phyloP scores from a whole-genome alignment of 2,113 vertebrate species.

The Meles meles region DNA sequence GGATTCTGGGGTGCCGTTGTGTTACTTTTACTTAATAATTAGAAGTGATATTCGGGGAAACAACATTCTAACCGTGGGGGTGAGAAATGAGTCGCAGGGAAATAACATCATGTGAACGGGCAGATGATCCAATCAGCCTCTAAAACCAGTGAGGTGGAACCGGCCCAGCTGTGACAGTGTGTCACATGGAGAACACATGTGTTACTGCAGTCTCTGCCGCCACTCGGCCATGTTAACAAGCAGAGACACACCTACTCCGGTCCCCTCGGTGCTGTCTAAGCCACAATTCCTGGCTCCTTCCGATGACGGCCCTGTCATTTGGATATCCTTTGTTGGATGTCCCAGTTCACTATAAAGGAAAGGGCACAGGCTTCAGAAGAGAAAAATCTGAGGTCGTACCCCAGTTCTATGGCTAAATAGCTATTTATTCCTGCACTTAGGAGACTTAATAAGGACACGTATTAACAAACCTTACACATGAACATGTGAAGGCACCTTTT shows the following conservation, averaged over 20 bases:
- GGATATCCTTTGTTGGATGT: background rate
- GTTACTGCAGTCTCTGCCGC: background rate
- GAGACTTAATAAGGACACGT: background rate
- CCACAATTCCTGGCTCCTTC: background rate
- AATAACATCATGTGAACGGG: slow-evolving; percentile 42
- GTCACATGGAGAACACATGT: background rate
- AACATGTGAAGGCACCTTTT: background rate
- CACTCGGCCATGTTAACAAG: slow-evolving; percentile 17
- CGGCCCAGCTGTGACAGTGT: background rate
- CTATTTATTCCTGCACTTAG: background rate
- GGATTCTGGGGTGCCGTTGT: background rate
- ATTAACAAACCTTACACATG: background rate
- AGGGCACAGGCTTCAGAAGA: background rate
- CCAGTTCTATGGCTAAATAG: background rate
- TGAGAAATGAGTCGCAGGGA: slow-evolving; percentile 49
- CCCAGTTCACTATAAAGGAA: background rate
- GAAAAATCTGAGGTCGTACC: background rate
- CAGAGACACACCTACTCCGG: background rate
- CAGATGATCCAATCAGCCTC: slow-evolving; percentile 40
- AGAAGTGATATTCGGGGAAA: slow-evolving; percentile 3
- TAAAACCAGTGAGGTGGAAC: slow-evolving; percentile 54
- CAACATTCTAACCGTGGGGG: background rate
- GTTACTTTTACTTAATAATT: slow-evolving; percentile 16
- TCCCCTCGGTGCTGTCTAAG: background rate
- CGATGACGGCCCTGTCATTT: background rate